A percentile compares a stretch with the other conserved stretches of the same genome.
Evolutionary conservation across 2,797 vertebrate species (phyloP).

Genomic region (Pangasius sanitwongsei): DNA sequence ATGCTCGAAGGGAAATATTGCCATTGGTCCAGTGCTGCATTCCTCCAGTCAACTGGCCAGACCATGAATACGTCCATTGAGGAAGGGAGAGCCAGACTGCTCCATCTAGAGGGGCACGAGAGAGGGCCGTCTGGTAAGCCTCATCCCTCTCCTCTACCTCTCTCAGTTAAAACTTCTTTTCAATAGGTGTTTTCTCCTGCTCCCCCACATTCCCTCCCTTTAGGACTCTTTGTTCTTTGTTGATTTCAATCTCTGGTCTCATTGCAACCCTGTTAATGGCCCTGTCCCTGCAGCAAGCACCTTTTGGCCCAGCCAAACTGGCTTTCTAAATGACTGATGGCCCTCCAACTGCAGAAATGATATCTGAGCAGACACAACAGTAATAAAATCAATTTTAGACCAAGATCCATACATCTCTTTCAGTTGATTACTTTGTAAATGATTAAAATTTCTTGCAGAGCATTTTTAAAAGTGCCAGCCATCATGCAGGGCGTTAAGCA

Average conservation of each 20-base stretch:
- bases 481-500: neutral
- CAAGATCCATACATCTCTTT: neutral
- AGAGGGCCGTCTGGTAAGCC: slow-evolving; percentile 46
- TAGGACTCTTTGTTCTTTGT: slow-evolving; percentile 53
- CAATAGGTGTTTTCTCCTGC: slow-evolving; percentile 37
- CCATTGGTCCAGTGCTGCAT: slow-evolving; percentile 53
- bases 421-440: neutral
- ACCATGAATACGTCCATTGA: slow-evolving; percentile 76
- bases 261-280: slow-evolving; percentile 43
- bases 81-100: slow-evolving; percentile 45
- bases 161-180: slow-evolving; percentile 29
- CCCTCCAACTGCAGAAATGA: neutral
- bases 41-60: slow-evolving; percentile 62
- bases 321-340: neutral
- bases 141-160: slow-evolving; percentile 40
- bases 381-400: neutral
- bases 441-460: neutral
- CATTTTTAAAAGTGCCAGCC: neutral
- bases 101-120: slow-evolving; percentile 46
- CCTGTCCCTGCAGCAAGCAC: slow-evolving; percentile 36
- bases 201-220: slow-evolving; percentile 29
- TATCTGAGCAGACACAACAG: neutral
- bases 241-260: slow-evolving; percentile 42
- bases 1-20: neutral
- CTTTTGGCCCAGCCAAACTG: slow-evolving; percentile 47